Base-by-base conservation (phyloP, 2,888 invertebrate genomes). In the Sesia apiformis region DNA sequence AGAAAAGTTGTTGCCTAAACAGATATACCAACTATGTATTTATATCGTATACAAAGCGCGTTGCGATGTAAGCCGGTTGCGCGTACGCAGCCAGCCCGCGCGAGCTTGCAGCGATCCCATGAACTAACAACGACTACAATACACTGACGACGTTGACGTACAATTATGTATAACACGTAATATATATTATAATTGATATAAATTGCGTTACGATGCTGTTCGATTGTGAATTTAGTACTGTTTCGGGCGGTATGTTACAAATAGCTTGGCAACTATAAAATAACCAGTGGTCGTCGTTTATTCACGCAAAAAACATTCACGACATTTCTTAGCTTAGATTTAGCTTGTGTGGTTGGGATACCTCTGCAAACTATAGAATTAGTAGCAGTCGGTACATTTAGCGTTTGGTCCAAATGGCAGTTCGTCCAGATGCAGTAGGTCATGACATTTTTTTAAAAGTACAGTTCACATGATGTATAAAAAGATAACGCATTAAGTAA, bases 21-120 rank as follows among this genome's bases (percentile, higher is more conserved):
- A 23, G 23, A 23, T 50, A 7, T 46, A 5, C 49, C 40, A 23
- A 3, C 40, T 42, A 23, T n/a, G n/a, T 52, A 41, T 51, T 50
- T 51, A 52, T 59, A 59, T 63, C 63, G 63, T 63, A 63, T 63
- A 63, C 63, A 61, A 60, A 63, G 58, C 58, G 58, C 54, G 4
- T 54, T 40, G 50, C 39, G 49, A 53, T 57, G 53, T 52, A 53
- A 8, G 57, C 53, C 53, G 52, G 52, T n/a, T 51, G 4, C 51
- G 49, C 49, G 55, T 52, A 49, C 51, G 52, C 8, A 50, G 4
- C 50, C 49, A 53, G 52, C 56, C n/a, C 55, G 53, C 39, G 38
- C 46, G 58, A 58, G 58, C 58, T 58, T 58, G 58, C 58, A 58
- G 58, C 58, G 58, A 38, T 23, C n/a, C 8, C 52, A 40, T 52